Evolutionary conservation across 1,140 invertebrate species (phyloP).

Genomic region (Formica exsecta): DNA sequence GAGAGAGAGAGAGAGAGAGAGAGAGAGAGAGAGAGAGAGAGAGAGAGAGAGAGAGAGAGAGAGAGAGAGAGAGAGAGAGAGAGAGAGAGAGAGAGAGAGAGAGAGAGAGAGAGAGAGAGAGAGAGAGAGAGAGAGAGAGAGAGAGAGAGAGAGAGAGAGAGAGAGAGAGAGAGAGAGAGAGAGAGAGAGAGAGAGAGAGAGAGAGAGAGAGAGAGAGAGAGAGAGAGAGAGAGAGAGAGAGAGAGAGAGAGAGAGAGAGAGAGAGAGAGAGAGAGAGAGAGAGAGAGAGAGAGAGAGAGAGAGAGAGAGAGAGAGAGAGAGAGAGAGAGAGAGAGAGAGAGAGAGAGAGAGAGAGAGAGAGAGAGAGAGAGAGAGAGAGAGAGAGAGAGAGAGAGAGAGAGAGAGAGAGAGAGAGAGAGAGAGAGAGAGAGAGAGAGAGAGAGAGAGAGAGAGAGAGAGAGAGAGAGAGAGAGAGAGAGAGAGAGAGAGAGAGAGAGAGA

Average conservation of each 20-base stretch:
- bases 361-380: constrained; percentile 28
- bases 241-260: constrained; percentile 27
- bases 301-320: constrained; percentile 21
- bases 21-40: constrained; percentile 24
- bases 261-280: constrained; percentile 27
- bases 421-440: constrained; percentile 32
- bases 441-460: constrained; percentile 22
- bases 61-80: constrained; percentile 18
- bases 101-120: constrained; percentile 28
- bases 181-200: constrained; percentile 22
- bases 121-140: constrained; percentile 8
- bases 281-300: constrained; percentile 24
- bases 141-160: constrained; percentile 24
- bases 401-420: constrained; percentile 24
- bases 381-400: constrained; percentile 8
- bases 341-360: constrained; percentile 33
- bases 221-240: constrained; percentile 20
- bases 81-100: constrained; percentile 33
- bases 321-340: constrained; percentile 18
- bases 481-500: constrained; percentile 20
- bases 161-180: constrained; percentile 32
- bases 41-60: constrained; percentile 21
- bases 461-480: constrained; percentile 17
- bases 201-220: constrained; percentile 17
- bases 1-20: constrained; percentile 27